Conservation (phyloP, 1,140 invertebrate species). For the Drosophila pallidifrons region DNA sequence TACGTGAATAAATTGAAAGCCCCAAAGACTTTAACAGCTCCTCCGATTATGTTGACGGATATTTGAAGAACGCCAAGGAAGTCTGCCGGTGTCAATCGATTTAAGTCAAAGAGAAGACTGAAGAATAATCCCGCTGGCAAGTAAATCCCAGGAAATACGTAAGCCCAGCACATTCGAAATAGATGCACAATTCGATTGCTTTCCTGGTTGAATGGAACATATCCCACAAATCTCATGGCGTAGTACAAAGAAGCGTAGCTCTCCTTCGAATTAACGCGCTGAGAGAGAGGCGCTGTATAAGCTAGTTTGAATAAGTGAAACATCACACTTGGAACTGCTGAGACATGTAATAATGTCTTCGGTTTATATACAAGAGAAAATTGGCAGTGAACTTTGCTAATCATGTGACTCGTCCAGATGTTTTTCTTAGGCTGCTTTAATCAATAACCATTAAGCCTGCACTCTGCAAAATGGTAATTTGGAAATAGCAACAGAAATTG, state of each 20-base stretch:
- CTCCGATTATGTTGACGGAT: neutral
- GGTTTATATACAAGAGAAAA: conserved; percentile 1
- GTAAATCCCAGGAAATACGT: neutral
- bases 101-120: neutral
- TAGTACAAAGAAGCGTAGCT: conserved; percentile 9
- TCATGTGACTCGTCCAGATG: neutral
- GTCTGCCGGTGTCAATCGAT: neutral
- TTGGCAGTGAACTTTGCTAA: neutral
- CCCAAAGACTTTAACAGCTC: neutral
- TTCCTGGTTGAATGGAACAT: neutral
- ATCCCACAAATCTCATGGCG: conserved; percentile 8
- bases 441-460: neutral
- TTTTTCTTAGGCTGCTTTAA: neutral
- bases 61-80: conserved; percentile 1
- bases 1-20: neutral
- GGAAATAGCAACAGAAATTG: no score
- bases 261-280: conserved; percentile 8
- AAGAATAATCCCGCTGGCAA: conserved; percentile 12
- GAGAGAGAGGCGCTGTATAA: neutral
- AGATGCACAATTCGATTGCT: neutral
- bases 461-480: neutral
- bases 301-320: neutral
- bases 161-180: neutral
- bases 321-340: neutral
- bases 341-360: no score